A percentile compares a stretch with the other conserved stretches of the same genome.
phyloP scores from a whole-genome alignment of 1,140 invertebrate species.

The Hypsibius dujardini region DNA sequence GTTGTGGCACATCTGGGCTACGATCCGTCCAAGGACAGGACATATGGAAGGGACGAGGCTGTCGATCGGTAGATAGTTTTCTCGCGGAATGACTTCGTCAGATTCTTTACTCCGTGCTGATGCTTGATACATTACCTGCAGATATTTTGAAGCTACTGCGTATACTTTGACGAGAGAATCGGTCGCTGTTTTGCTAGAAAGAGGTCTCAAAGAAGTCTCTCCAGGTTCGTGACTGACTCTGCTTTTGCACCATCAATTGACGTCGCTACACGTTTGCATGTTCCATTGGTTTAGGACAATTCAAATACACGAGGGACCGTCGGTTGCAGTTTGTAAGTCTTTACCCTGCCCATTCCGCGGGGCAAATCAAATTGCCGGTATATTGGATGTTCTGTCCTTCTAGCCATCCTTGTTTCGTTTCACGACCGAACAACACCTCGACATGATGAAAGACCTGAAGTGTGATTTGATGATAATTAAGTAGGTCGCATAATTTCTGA shows the following conservation, averaged over 20 bases:
- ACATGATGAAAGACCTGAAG: constrained; percentile 23
- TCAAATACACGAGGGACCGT: constrained; percentile 20
- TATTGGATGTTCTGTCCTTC: neutral
- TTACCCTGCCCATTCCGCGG: too few relatives aligned
- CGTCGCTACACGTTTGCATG: neutral
- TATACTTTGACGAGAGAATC: constrained; percentile 42
- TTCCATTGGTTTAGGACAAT: constrained; percentile 22
- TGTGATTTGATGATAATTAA: constrained; percentile 61
- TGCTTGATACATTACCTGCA: constrained; percentile 19
- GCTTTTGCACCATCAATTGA: too few relatives aligned
- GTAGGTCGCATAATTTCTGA: neutral
- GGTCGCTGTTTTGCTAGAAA: constrained; percentile 39
- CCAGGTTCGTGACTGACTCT: neutral
- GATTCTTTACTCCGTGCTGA: constrained; percentile 22
- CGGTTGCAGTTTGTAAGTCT: constrained; percentile 6
- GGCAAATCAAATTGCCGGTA: neutral
- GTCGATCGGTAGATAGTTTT: constrained; percentile 1
- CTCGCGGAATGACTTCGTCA: constrained; percentile 19
- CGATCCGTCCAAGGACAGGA: constrained; percentile 17
- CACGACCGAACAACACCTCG: constrained; percentile 24
- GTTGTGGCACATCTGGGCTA: constrained; percentile 20
- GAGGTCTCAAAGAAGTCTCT: constrained; percentile 24
- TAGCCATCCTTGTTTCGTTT: constrained; percentile 21
- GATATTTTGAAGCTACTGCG: constrained; percentile 24
- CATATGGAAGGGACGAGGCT: constrained; percentile 20